phyloP scores from a whole-genome alignment of 2,797 vertebrate species.

The Lemur catta region DNA sequence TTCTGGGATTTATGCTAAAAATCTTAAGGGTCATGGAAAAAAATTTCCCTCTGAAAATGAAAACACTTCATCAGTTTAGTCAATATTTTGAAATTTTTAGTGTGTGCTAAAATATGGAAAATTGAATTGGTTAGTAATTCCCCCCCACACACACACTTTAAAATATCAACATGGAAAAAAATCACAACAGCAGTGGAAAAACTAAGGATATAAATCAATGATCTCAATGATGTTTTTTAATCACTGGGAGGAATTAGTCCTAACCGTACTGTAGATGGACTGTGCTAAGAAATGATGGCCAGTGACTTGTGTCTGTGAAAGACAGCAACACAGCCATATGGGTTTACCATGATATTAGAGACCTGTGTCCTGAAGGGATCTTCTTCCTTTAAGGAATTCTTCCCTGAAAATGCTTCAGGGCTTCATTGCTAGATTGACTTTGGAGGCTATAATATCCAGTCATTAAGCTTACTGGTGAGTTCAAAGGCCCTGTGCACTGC shows the following conservation, averaged over 20 bases:
- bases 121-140: neutral
- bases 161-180: neutral
- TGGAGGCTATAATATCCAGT: neutral
- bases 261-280: neutral
- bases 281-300: neutral
- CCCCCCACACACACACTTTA: neutral
- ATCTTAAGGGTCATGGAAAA: neutral
- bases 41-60: neutral
- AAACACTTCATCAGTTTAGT: neutral
- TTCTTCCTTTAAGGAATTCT: neutral
- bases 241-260: neutral
- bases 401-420: neutral
- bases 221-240: neutral
- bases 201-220: neutral
- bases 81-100: slow-evolving; percentile 15
- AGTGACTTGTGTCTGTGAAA: neutral
- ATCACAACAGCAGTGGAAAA: neutral
- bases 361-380: neutral
- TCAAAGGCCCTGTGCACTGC: neutral
- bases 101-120: neutral
- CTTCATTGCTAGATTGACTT: neutral
- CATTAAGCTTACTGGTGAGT: neutral
- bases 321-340: neutral
- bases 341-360: neutral
- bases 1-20: slow-evolving; percentile 6